Evolutionary conservation across 1,140 invertebrate species (phyloP), one percentile per base, ranked within the genome.

Genomic region (Temnothorax longispinosus): DNA sequence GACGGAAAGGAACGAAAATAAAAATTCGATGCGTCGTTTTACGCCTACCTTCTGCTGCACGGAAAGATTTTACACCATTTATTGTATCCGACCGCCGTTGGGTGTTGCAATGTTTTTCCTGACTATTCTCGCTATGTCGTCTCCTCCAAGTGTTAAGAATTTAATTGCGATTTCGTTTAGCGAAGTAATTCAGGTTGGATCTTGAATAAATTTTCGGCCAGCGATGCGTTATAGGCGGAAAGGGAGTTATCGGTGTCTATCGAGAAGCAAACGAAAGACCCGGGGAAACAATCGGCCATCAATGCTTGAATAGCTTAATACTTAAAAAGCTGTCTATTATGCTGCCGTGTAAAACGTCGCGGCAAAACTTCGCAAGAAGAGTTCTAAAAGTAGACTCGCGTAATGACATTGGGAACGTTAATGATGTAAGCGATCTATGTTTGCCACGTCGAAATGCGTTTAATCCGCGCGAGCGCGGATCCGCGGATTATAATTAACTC

Each of bases 401-500:
- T 60, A 60, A 75, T 44, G 80, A 84, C n/a, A 84, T 60, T 27
- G 41, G n/a, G 54, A 50, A 38, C 58, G 69, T 84, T 84, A 84
- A 84, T 84, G 80, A 84, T 84, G 80, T 75, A 75, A 84, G 69
- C 54, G 69, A 84, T 84, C 69, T 84, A 84, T 75, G 69, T 84
- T 84, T 74, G 69, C 69, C n/a, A 75, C 69, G 35, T 80, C 62
- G 67, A 84, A 84, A 74, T 71, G 56, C 80, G 80, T 84, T 84
- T 84, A 84, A 84, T 75, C 80, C 69, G 80, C 7, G 27, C 65
- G 54, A 72, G 78, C 78, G 80, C 69, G 41, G 32, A 84, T 60
- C 80, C 54, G 69, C 69, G 69, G 80, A 84, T 84, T 84, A 84
- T 84, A 84, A 84, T 84, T 84, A 84, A 84, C 80, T 60, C 80